phyloP scores from a whole-genome alignment of 2,888 invertebrate species.

The Cephus pulcher region DNA sequence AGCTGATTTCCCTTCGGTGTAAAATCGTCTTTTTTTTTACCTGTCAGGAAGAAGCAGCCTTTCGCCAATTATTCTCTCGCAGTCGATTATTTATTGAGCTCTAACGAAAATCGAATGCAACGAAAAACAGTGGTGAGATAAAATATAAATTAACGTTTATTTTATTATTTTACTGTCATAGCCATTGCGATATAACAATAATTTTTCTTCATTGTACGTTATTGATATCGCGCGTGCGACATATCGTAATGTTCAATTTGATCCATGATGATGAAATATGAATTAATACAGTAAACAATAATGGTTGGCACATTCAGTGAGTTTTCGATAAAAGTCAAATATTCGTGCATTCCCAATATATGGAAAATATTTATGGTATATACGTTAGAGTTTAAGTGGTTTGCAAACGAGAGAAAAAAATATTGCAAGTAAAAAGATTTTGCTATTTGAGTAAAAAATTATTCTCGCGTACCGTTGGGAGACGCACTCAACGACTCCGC shows the following conservation, averaged over 20 bases:
- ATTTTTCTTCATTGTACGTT: neutral
- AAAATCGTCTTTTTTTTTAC: neutral
- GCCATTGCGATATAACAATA: neutral
- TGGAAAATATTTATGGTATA: neutral
- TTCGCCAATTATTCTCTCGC: neutral
- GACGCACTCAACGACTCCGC: neutral
- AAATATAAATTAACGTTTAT: neutral
- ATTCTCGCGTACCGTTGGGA: neutral
- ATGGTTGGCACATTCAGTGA: too few relatives aligned
- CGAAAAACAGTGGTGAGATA: neutral
- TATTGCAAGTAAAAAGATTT: neutral
- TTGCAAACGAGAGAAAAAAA: neutral
- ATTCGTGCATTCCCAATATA: neutral
- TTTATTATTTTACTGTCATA: neutral
- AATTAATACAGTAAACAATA: neutral
- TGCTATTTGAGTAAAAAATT: neutral
- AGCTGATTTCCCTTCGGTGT: neutral
- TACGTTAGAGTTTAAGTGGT: neutral
- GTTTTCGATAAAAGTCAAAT: neutral
- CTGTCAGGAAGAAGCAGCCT: neutral
- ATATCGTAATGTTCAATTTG: neutral
- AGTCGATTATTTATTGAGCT: neutral
- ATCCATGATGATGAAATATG: neutral
- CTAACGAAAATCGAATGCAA: neutral
- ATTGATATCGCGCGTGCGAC: neutral